Evolutionary conservation across 2,888 invertebrate genomes (phyloP), one percentile per base, ranked within the genome.

Genomic region (Aelia acuminata): DNA sequence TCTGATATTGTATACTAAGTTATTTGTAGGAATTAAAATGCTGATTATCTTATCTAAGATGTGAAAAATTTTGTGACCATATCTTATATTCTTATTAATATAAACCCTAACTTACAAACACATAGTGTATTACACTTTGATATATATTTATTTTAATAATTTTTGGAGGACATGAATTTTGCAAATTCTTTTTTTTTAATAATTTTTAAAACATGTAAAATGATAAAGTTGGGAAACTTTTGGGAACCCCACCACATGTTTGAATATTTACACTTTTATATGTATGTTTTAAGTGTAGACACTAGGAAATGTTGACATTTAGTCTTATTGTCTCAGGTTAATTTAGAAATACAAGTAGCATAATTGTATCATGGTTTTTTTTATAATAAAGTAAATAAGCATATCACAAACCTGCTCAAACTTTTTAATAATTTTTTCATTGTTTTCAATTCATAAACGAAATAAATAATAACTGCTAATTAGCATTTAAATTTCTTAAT

Each of bases 261-360:
- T 63, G 26, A 63, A 5, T 35, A 63, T 13, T 15, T 13, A 1
- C 15, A 57, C 7, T 5, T 0, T 15, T 18, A 70, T 11, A 70
- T 70, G 35, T 70, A 70, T 70, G 31, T 35, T 18, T 70, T 18
- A 31, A 70, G 7, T 70, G 31, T 70, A 70, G 5, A 35, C 18
- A n/a, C n/a, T n/a, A n/a, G 63, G 7, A 35, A 70, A 13, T 70
- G 7, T 35, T 35, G 22, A 70, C 0, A 70, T 70, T 70, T 35
- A 35, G 63, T 31, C 35, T 70, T 35, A 80, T n/a, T 80, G 22
- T 43, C 80, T 80, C 80, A 80, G 80, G 80, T 80, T 80, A 43
- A 43, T 80, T 43, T 80, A 80, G 31, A 47, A n/a, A 11, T 80
- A 43, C 4, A 22, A 3, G 80, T 80, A 35, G 63, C 63, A 47